Conservation (phyloP, 1,140 invertebrate genomes). For the Babylonia areolata region DNA sequence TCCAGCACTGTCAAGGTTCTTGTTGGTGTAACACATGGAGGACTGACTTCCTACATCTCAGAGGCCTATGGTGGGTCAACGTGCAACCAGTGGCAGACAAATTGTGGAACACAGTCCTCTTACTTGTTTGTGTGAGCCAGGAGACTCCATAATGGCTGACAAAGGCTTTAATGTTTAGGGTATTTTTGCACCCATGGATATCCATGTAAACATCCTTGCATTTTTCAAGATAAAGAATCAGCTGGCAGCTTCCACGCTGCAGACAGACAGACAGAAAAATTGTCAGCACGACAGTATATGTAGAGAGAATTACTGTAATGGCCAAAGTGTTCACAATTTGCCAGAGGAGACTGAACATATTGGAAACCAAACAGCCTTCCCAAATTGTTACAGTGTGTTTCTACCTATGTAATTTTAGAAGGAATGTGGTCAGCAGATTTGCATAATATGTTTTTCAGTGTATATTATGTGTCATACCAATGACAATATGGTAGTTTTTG, state of each 20-base stretch:
- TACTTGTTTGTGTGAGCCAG: conserved; percentile 38
- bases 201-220: conserved; percentile 50
- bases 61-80: conserved; percentile 50
- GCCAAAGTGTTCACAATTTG: conserved; percentile 50
- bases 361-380: conserved; percentile 33
- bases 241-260: conserved; percentile 19
- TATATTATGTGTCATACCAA: no score
- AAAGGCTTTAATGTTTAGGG: conserved; percentile 50
- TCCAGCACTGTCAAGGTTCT: conserved; percentile 42
- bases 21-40: conserved; percentile 53
- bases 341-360: conserved; percentile 31
- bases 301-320: conserved; percentile 48
- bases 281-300: conserved; percentile 44
- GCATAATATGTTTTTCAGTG: no score
- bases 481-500: no score
- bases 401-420: conserved; percentile 47
- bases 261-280: conserved; percentile 39
- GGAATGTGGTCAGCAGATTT: conserved; percentile 22
- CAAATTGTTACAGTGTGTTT: conserved; percentile 44
- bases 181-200: conserved; percentile 47
- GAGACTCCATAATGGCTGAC: conserved; percentile 46
- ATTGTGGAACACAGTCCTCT: conserved; percentile 45
- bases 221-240: conserved; percentile 54
- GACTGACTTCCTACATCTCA: conserved; percentile 48
- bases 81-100: conserved; percentile 48